Base-by-base conservation (phyloP, 1,140 invertebrate genomes). In the Stratiolaelaps scimitus region DNA sequence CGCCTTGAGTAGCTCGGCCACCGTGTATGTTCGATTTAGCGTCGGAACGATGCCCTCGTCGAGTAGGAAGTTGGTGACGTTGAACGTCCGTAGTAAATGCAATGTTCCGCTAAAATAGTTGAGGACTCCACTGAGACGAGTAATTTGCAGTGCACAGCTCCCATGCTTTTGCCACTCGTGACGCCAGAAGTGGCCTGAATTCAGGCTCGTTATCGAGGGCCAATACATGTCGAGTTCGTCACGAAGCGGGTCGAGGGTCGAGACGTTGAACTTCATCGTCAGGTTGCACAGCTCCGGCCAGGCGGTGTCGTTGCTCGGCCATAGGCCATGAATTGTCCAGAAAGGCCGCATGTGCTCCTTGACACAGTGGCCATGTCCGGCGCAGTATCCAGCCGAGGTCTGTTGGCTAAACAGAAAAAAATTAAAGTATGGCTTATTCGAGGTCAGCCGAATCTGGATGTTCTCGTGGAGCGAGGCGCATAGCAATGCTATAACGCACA, bases 161-260 rank as follows among this genome's bases (percentile, higher is more conserved):
- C 53, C 53, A 10, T 60, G 53, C 10, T 60, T 60, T 15, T 60
- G 53, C 53, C 53, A 60, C 23, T 60, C 53, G 23, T 60, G 53
- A 2, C 53, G 26, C 53, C 53, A 60, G 23, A 60, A 60, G 2
- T 17, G 15, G 26, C 34, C 23, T 26, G 53, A 26, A 10, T 60
- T 60, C 15, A 60, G 13, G 26, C 53, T 34, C 13, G 15, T 17
- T 23, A 60, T 23, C 53, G 53, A 60, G 15, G 53, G 53, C 53
- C 53, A 60, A 26, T 60, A 60, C 13, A 15, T 60, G 4, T 60
- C 23, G 13, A 60, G 26, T 2, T 60, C 20, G 53, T 26, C 17
- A 26, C 53, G 13, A 15, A 60, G 17, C 1, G 23, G 15, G 53
- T 60, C 53, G 15, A 60, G 10, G 4, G 10, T 10, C 2, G 26